These are phyloP conservation scores for Bucorvus abyssinicus DNA, from an alignment of 2,797 vertebrate species.

Conservation along the genomic window DNA sequence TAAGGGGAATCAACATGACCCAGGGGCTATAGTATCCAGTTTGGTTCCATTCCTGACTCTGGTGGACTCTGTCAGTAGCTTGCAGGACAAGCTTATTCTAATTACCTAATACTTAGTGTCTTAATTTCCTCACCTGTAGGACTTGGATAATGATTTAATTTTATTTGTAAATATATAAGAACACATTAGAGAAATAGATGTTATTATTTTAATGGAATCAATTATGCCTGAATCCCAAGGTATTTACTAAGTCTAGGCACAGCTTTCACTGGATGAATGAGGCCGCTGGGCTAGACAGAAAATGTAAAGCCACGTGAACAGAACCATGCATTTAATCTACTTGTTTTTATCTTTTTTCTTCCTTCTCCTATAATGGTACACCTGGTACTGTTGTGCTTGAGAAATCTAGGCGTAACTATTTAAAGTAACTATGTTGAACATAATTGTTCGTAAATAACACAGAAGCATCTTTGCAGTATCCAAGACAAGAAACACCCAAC, in stretches of 20 bases:
- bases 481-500: neutral
- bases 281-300: neutral
- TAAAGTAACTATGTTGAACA: neutral
- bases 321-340: neutral
- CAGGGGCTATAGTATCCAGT: rapidly evolving
- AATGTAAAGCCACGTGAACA: rapidly evolving
- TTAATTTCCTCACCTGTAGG: neutral
- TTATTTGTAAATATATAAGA: neutral
- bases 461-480: neutral
- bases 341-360: neutral
- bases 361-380: neutral
- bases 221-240: neutral
- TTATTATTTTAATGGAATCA: neutral
- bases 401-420: neutral
- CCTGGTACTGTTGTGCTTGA: neutral
- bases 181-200: neutral
- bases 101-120: neutral
- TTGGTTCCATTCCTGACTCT: neutral
- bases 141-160: neutral
- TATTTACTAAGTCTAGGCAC: neutral
- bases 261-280: neutral
- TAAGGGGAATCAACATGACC: neutral
- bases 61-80: neutral
- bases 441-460: neutral
- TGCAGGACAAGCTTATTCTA: neutral